Evolutionary conservation across 2,113 vertebrate species (phyloP).

Genomic region (Neolamprologus hecqui): DNA sequence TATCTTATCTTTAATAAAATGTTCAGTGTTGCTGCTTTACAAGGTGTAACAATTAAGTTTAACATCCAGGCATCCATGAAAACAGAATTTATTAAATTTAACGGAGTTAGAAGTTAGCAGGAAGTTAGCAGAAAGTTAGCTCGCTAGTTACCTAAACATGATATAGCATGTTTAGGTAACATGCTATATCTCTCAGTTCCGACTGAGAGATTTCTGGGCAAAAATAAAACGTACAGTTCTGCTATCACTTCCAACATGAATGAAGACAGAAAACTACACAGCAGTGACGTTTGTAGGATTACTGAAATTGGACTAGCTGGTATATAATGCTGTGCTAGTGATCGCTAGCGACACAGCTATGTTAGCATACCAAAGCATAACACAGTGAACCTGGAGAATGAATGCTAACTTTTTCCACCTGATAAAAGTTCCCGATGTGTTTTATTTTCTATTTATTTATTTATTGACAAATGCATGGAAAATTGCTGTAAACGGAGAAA

Average conservation of each 20-base stretch:
- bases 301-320: no score
- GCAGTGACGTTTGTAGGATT: no score
- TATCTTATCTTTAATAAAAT: no score
- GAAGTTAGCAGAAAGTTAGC: background rate
- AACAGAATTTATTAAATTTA: background rate
- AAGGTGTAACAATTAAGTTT: no score
- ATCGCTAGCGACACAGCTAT: background rate
- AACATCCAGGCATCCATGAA: background rate
- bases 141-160: background rate
- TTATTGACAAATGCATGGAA: background rate
- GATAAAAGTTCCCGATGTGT: background rate
- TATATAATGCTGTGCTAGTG: background rate
- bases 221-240: accelerated
- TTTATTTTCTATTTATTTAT: no score
- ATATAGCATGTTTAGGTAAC: background rate
- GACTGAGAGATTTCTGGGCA: no score
- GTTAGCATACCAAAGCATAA: background rate
- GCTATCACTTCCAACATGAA: no score
- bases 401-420: accelerated
- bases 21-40: no score
- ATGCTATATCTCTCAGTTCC: no score
- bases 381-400: background rate
- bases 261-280: no score
- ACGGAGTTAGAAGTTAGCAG: background rate
- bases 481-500: accelerated